Evolutionary conservation across 2,113 vertebrate genomes (phyloP).

Genomic region (Ammospiza nelsoni): DNA sequence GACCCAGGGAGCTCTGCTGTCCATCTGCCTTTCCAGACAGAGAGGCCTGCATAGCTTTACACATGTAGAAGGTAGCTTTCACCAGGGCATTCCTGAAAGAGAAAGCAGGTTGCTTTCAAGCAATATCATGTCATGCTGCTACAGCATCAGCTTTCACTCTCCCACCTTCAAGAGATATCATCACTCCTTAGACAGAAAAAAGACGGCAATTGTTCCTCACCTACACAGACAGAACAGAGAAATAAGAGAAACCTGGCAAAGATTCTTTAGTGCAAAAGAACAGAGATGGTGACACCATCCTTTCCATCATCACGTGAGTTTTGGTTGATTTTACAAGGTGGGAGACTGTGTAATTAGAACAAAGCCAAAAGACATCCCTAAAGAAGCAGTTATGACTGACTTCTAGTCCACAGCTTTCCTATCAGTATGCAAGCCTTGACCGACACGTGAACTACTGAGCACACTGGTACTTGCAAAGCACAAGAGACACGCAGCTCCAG

Average conservation of each 20-base stretch:
- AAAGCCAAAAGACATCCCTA: background rate
- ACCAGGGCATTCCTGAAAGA: slow-evolving; percentile 87
- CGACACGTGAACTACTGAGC: background rate
- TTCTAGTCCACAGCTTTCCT: background rate
- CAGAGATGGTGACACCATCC: background rate
- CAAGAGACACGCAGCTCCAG: background rate
- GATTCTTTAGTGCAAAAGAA: background rate
- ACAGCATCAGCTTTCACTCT: background rate
- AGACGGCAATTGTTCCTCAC: background rate
- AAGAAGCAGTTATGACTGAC: background rate
- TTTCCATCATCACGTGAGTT: background rate
- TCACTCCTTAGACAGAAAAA: background rate
- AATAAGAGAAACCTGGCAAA: background rate
- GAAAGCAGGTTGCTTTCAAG: background rate
- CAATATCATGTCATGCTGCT: background rate
- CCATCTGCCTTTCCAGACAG: slow-evolving; percentile 87
- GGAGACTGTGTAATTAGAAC: background rate
- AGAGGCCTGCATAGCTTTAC: slow-evolving; percentile 90
- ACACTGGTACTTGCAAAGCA: background rate
- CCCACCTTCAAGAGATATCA: background rate
- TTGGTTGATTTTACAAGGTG: background rate
- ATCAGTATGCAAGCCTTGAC: background rate
- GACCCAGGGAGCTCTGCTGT: slow-evolving; percentile 78
- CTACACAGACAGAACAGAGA: background rate
- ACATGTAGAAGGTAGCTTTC: slow-evolving; percentile 86